Percentiles rank a stretch among this genome's conserved stretches.
These are phyloP conservation scores for Sternotherus odoratus DNA, from an alignment of 2,797 vertebrate species.

Conservation along the genomic window DNA sequence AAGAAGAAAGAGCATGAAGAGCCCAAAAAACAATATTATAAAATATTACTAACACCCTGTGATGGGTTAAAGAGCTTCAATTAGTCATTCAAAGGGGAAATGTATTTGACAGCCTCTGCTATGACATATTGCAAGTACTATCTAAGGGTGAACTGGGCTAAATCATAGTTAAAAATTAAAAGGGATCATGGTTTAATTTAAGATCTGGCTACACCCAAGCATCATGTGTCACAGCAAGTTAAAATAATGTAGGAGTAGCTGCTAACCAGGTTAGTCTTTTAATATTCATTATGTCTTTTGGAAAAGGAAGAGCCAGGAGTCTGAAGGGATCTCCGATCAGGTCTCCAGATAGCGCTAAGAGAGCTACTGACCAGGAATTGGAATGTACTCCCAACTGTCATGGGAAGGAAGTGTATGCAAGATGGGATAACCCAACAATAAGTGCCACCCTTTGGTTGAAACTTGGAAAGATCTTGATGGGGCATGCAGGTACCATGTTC, in stretches of 20 bases:
- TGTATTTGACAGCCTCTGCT: neutral
- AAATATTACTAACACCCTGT: conserved; percentile 25
- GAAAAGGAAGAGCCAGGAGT: neutral
- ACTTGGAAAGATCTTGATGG: neutral
- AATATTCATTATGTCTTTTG: neutral
- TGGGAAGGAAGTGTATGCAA: neutral
- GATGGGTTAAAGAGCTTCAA: conserved; percentile 25
- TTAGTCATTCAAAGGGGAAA: conserved; percentile 42
- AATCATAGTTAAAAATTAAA: neutral
- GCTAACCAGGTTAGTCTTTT: conserved; percentile 10
- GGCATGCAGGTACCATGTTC: neutral
- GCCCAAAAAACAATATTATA: neutral
- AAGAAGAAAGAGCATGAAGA: conserved; percentile 24
- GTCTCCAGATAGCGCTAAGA: neutral
- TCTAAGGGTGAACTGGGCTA: neutral
- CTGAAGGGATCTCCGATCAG: neutral
- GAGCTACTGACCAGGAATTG: neutral
- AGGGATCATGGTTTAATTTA: neutral
- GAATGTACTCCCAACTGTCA: neutral
- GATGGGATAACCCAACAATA: neutral
- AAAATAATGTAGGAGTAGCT: neutral
- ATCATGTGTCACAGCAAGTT: neutral
- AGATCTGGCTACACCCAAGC: neutral
- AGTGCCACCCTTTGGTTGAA: neutral
- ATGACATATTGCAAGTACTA: neutral